These are phyloP conservation scores for Drosophila mojavensis DNA, from an alignment of 1,140 invertebrate genomes.

Conservation along the genomic window DNA sequence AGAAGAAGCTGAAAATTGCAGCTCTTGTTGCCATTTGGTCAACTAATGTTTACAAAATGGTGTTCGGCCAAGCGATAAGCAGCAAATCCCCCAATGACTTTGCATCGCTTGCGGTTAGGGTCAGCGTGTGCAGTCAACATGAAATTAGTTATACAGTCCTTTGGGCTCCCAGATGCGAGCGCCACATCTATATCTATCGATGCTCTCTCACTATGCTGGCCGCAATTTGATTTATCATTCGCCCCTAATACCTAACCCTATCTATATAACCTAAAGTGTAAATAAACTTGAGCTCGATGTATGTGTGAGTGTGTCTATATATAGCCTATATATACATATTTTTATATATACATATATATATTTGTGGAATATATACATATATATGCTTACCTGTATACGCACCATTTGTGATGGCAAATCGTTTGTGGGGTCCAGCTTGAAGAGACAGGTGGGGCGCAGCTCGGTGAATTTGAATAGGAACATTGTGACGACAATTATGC, in stretches of 20 bases:
- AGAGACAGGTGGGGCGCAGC: constrained; percentile 80
- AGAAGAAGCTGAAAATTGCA: not conserved
- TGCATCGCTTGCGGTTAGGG: constrained; percentile 54
- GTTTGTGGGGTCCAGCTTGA: constrained; percentile 69
- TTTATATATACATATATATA: not conserved
- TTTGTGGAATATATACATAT: not conserved
- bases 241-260: not conserved
- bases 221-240: constrained; percentile 50
- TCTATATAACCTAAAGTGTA: constrained; percentile 30
- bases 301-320: constrained; percentile 5
- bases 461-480: constrained; percentile 84
- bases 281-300: constrained; percentile 31
- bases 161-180: constrained; percentile 1
- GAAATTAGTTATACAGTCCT: constrained; percentile 71
- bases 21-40: constrained; percentile 22
- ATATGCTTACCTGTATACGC: constrained; percentile 74
- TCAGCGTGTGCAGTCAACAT: constrained; percentile 66
- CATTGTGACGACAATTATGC: constrained; percentile 81
- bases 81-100: constrained; percentile 72
- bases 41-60: constrained; percentile 75
- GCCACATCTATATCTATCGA: not conserved
- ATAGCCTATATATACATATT: not conserved
- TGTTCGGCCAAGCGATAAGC: constrained; percentile 75
- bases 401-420: constrained; percentile 73
- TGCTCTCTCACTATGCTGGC: not conserved